Conservation (phyloP, 2,888 invertebrate species). For the Mesorhabditis belari region DNA sequence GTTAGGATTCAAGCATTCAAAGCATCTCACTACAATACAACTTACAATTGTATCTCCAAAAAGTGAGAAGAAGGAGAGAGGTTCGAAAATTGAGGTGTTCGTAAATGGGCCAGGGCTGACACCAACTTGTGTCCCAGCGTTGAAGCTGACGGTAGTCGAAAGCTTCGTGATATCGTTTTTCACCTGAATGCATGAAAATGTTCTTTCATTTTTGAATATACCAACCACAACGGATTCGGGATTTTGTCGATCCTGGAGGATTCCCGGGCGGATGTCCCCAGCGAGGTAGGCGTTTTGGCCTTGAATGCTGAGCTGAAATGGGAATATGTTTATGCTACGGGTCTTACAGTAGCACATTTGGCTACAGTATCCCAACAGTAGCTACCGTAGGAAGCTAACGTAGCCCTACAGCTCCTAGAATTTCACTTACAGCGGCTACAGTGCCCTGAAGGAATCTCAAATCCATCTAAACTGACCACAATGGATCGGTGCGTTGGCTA, state of each 20-base stretch:
- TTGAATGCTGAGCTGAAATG: neutral
- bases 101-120: neutral
- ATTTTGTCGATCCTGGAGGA: neutral
- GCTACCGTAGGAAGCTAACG: too few species aligned
- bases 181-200: neutral
- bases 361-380: too few species aligned
- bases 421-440: too few species aligned
- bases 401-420: too few species aligned
- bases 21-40: too few species aligned
- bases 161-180: neutral
- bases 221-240: neutral
- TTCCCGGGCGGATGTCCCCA: conserved; percentile 7
- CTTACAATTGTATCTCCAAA: neutral
- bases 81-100: neutral
- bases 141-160: neutral
- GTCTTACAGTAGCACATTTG: too few species aligned
- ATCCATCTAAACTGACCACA: too few species aligned
- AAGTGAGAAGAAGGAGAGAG: neutral
- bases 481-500: too few species aligned
- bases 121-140: neutral
- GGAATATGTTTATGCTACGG: too few species aligned
- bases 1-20: too few species aligned
- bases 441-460: neutral
- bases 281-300: conserved; percentile 2
- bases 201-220: too few species aligned